These are phyloP conservation scores for Cephalopholis sonnerati DNA, from an alignment of 2,113 vertebrate genomes.

Conservation along the genomic window DNA sequence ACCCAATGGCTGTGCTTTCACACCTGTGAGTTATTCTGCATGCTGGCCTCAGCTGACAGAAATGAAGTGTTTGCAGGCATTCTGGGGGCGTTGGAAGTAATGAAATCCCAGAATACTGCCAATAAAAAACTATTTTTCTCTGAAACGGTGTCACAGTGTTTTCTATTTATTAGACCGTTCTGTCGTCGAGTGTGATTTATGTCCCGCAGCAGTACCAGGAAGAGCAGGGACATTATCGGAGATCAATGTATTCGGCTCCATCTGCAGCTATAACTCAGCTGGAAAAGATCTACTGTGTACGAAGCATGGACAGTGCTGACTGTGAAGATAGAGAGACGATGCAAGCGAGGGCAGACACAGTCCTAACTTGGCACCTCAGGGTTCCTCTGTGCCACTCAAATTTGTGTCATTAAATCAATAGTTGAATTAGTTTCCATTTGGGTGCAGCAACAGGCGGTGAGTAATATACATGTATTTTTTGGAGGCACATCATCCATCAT, in stretches of 20 bases:
- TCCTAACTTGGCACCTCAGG: not conserved
- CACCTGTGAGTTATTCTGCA: slow-evolving; percentile 44
- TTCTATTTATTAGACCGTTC: slow-evolving; percentile 63
- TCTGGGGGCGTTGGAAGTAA: slow-evolving; percentile 57
- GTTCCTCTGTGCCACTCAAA: slow-evolving; percentile 1
- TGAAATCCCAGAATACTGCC: slow-evolving; percentile 58
- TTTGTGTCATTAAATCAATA: slow-evolving; percentile 11
- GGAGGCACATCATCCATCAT: no score
- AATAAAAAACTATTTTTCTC: slow-evolving; percentile 54
- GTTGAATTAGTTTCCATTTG: slow-evolving; percentile 7
- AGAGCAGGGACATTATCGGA: slow-evolving; percentile 52
- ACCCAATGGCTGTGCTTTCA: slow-evolving; percentile 34
- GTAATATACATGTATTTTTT: not conserved
- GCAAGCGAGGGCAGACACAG: not conserved
- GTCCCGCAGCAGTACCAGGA: slow-evolving; percentile 26
- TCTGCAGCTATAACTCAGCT: slow-evolving; percentile 56
- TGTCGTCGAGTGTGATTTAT: slow-evolving; percentile 56
- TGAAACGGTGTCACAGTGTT: slow-evolving; percentile 47
- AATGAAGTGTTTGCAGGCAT: slow-evolving; percentile 50
- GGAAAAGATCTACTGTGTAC: slow-evolving; percentile 22
- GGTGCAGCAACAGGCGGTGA: slow-evolving; percentile 5
- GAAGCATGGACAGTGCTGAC: not conserved
- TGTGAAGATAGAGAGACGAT: slow-evolving; percentile 14
- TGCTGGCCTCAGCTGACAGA: slow-evolving; percentile 46
- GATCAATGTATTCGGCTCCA: slow-evolving; percentile 58